phyloP scores from a whole-genome alignment of 2,888 invertebrate species.

The Agonopterix subpropinquella region DNA sequence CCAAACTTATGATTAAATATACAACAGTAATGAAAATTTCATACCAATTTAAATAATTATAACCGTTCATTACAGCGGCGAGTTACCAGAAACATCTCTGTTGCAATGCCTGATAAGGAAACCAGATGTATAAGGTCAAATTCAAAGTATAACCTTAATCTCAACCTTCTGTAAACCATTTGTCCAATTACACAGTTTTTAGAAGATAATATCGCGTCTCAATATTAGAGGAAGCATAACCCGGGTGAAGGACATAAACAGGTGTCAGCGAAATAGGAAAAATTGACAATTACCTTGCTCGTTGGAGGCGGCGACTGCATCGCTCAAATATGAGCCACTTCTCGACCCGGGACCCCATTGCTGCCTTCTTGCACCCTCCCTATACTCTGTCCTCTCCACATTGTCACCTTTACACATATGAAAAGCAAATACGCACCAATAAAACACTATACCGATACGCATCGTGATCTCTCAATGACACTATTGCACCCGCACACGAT shows the following conservation, averaged over 20 bases:
- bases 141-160: conserved; percentile 13
- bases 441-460: conserved; percentile 70
- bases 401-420: conserved; percentile 67
- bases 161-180: background rate
- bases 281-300: conserved; percentile 53
- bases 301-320: conserved; percentile 50
- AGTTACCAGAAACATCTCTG: conserved; percentile 6
- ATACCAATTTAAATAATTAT: no score
- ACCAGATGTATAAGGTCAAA: conserved; percentile 17
- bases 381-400: conserved; percentile 63
- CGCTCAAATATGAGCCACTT: conserved; percentile 52
- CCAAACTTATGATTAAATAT: no score
- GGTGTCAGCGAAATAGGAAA: conserved; percentile 46
- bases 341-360: conserved; percentile 61
- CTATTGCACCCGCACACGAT: conserved; percentile 46
- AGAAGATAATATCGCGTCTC: background rate
- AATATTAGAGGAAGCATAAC: background rate
- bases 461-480: conserved; percentile 68
- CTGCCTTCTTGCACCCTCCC: conserved; percentile 53
- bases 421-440: conserved; percentile 70
- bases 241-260: conserved; percentile 42
- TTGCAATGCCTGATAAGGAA: conserved; percentile 17
- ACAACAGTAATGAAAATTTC: no score
- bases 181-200: background rate
- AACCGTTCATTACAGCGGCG: no score